Conservation (phyloP, 2,797 vertebrate genomes). For the Anniella stebbinsi region DNA sequence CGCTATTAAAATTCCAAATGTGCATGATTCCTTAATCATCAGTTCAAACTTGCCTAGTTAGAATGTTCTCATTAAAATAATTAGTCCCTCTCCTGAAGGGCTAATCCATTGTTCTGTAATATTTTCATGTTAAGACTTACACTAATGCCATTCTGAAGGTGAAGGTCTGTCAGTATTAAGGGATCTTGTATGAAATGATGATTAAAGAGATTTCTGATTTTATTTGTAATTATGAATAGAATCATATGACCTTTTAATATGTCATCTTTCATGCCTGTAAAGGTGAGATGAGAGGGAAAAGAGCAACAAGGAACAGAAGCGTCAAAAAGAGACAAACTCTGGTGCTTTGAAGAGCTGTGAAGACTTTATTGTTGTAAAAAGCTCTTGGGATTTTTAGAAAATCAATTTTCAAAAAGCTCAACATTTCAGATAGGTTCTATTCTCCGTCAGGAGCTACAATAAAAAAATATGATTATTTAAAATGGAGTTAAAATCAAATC, state of each 20-base stretch:
- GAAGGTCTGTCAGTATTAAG: constrained; percentile 54
- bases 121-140: constrained; percentile 49
- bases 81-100: constrained; percentile 59
- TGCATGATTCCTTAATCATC: constrained; percentile 57
- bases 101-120: constrained; percentile 62
- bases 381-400: no score
- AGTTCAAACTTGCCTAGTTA: constrained; percentile 65
- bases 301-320: no score
- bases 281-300: no score
- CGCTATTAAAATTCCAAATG: constrained; percentile 49
- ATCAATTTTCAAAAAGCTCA: no score
- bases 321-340: no score
- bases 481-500: no score
- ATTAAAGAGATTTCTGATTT: constrained; percentile 48
- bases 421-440: no score
- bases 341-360: no score
- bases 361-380: no score
- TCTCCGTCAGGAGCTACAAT: no score
- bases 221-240: constrained; percentile 30
- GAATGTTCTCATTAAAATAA: constrained; percentile 69
- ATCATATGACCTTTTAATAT: background rate
- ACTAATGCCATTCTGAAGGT: constrained; percentile 42
- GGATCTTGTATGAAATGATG: constrained; percentile 36
- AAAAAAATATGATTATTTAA: no score
- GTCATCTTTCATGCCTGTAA: constrained; percentile 3